These are phyloP conservation scores for Euspilapteryx auroguttella DNA, from an alignment of 2,888 invertebrate species.

Conservation along the genomic window DNA sequence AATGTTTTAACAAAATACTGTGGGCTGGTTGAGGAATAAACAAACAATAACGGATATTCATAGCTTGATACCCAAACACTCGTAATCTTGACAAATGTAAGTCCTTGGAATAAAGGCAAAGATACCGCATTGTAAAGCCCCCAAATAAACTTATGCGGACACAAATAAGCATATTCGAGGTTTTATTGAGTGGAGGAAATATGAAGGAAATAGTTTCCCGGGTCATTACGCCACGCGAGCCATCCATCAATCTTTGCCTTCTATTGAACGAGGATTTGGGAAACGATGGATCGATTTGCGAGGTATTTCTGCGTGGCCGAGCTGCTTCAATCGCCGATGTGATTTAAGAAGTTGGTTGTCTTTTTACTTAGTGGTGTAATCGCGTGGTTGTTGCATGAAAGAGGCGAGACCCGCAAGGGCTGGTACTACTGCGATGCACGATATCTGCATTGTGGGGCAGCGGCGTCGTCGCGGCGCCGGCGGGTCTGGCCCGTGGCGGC, in stretches of 20 bases:
- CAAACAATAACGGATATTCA: slow-evolving; percentile 54
- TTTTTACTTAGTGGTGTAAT: too few relatives aligned
- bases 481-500: slow-evolving; percentile 53
- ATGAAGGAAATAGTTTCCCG: slow-evolving; percentile 56
- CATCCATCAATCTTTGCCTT: slow-evolving; percentile 47
- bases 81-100: slow-evolving; percentile 58
- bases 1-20: too few relatives aligned
- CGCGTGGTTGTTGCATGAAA: slow-evolving; percentile 25
- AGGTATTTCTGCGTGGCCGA: slow-evolving; percentile 20
- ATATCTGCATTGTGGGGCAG: slow-evolving; percentile 53
- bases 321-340: too few relatives aligned
- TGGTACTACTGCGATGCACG: slow-evolving; percentile 27
- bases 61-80: slow-evolving; percentile 48
- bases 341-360: not conserved
- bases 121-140: slow-evolving; percentile 49
- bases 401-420: slow-evolving; percentile 21
- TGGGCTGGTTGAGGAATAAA: too few relatives aligned
- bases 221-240: slow-evolving; percentile 49
- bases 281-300: not conserved
- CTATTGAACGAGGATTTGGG: slow-evolving; percentile 1
- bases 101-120: slow-evolving; percentile 47
- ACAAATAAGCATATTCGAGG: slow-evolving; percentile 34
- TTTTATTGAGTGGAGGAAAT: slow-evolving; percentile 59
- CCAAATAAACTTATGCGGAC: slow-evolving; percentile 49
- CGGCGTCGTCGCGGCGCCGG: slow-evolving; percentile 49